Evolutionary conservation across 2,797 vertebrate species (phyloP), one percentile per base, ranked within the genome.

Genomic region (Sebastes trivittatus): DNA sequence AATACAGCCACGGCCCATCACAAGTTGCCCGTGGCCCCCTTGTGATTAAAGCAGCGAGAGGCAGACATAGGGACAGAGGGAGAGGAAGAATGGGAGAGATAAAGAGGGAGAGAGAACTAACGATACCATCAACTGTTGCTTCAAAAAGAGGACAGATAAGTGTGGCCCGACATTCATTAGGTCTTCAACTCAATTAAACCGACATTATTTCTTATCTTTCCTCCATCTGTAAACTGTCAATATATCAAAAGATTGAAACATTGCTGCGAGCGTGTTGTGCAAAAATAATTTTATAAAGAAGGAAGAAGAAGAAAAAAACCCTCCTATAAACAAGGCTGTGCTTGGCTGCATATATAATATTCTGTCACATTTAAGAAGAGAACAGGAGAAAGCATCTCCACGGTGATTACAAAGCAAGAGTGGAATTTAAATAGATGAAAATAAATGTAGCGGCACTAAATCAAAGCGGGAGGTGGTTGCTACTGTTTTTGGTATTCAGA

Each of bases 141-240:
- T 88, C 72, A 82, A 84, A 84, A 93, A 91, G 77, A 82, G 68
- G 69, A 80, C 68, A 88, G 91, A 95, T 93, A 94, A 89, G 74
- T 58, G 69, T 81, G 81, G 75, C 84, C 83, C 74, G 87, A 88
- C 84, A 88, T 93, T 95, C 90, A 94, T 90, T 88, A 92, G 93
- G 93, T 94, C 89, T 92, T 90, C 85, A 93, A 91, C 92, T 93
- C 93, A 95, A 94, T 95, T 96, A 95, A 94, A 92, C 88, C 76
- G 32, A 86, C 82, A 86, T 91, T 70, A 92, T 89, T 85, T 90
- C 73, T 92, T 92, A 91, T 93, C 91, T 85, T 29, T 59, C 42
- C 69, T 42, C 78, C 79, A 65, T 81, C 75, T 49, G 84, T 90
- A 88, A 93, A 90, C 86, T 93, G 91, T 86, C 93, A 93, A 85